These are phyloP conservation scores for Chloroceryle amazona DNA, from an alignment of 2,797 vertebrate genomes.

Conservation along the genomic window DNA sequence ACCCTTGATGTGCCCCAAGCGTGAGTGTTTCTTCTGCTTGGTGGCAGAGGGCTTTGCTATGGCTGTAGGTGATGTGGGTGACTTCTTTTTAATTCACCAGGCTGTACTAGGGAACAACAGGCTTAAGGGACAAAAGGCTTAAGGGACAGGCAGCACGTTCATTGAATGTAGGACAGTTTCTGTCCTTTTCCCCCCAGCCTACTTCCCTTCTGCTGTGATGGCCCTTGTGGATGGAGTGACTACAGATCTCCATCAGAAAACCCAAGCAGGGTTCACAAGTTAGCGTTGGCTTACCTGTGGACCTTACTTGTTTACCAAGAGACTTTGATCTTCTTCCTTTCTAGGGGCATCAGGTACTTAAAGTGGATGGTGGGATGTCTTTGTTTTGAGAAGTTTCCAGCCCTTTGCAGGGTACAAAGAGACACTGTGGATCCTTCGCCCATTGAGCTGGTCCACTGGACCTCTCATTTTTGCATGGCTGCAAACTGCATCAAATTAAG, in stretches of 20 bases:
- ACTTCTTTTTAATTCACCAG: background rate
- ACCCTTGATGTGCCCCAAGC: rapidly evolving
- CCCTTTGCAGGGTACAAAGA: background rate
- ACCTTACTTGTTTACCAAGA: background rate
- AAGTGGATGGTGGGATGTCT: background rate
- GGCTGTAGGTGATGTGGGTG: rapidly evolving
- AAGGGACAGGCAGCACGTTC: background rate
- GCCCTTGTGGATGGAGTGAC: background rate
- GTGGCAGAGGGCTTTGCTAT: background rate
- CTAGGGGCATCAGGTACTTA: background rate
- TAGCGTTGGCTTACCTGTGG: background rate
- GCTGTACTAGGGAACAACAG: background rate
- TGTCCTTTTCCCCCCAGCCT: background rate
- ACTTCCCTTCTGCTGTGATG: rapidly evolving
- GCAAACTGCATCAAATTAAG: background rate
- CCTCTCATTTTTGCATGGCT: background rate
- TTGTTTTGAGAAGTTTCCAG: background rate
- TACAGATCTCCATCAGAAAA: background rate
- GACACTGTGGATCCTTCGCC: background rate
- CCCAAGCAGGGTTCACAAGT: background rate
- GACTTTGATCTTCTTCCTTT: background rate
- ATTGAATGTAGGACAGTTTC: rapidly evolving
- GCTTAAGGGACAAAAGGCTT: background rate
- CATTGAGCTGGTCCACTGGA: background rate
- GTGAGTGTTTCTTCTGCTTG: background rate